Conservation (phyloP, 2,113 vertebrate species). For the Puffinus mauretanicus region DNA sequence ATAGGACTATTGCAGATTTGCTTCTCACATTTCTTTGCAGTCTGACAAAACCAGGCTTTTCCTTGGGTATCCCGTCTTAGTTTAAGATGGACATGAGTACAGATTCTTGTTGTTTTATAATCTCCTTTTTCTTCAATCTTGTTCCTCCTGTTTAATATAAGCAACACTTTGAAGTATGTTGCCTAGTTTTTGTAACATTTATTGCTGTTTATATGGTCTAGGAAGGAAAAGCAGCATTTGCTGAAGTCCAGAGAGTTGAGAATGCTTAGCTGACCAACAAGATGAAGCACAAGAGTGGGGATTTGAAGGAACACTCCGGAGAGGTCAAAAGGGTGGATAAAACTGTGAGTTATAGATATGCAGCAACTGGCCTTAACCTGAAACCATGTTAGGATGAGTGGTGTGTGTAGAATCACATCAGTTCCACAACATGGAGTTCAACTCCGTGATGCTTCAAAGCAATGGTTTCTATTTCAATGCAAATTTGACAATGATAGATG, state of each 20-base stretch:
- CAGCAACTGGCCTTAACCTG: conserved; percentile 47
- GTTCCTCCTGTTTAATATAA: not conserved
- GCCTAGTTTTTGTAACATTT: not conserved
- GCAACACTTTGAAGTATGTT: not conserved
- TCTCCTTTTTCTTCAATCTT: not conserved
- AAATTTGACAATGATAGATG: conserved; percentile 64
- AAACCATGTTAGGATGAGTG: conserved; percentile 43
- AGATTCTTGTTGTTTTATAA: not conserved
- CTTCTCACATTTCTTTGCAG: not conserved
- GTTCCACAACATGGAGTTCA: conserved; percentile 54
- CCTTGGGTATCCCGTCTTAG: not conserved
- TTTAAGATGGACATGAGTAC: not conserved
- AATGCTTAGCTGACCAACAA: not conserved
- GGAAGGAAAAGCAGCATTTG: not conserved
- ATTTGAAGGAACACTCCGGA: not conserved
- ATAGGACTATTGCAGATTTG: not conserved
- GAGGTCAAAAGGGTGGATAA: conserved; percentile 13
- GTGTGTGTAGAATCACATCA: conserved; percentile 55
- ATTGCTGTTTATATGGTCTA: not conserved
- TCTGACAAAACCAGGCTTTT: not conserved
- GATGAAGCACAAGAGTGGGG: not conserved
- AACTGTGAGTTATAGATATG: not conserved
- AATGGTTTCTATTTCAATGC: conserved; percentile 61
- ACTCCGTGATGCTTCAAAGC: conserved; percentile 45
- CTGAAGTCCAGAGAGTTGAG: not conserved